Evolutionary conservation across 2,797 vertebrate species (phyloP).

Genomic region (Petrocephalus sullivani): DNA sequence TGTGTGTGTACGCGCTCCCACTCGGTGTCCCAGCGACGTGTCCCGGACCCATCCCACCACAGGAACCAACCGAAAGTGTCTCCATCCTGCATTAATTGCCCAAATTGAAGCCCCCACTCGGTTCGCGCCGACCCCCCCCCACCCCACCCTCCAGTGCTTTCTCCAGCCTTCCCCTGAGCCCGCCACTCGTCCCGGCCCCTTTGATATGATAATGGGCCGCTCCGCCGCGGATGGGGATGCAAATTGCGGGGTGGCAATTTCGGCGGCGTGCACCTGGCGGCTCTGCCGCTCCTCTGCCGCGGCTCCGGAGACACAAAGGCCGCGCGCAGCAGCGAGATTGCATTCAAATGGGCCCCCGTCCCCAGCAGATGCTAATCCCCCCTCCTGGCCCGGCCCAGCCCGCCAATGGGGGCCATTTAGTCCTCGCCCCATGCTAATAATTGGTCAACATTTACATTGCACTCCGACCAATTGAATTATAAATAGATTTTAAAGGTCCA

Average conservation of each 20-base stretch:
- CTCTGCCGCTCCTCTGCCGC: conserved; percentile 77
- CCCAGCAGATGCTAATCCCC: conserved; percentile 75
- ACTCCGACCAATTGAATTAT: conserved; percentile 54
- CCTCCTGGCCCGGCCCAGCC: conserved; percentile 72
- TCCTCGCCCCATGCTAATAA: conserved; percentile 65
- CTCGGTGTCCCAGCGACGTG: conserved; percentile 67
- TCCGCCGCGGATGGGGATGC: conserved; percentile 94
- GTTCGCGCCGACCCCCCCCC: conserved; percentile 33
- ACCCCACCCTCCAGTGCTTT: no score
- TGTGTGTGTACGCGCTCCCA: conserved; percentile 41
- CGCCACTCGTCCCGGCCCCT: conserved; percentile 90
- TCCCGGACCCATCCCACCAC: conserved; percentile 74
- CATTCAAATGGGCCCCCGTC: conserved; percentile 71
- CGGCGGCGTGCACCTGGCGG: conserved; percentile 94
- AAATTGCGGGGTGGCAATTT: conserved; percentile 91
- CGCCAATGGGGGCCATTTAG: conserved; percentile 61
- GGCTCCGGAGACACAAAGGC: conserved; percentile 71
- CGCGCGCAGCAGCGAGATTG: conserved; percentile 76
- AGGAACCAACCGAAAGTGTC: conserved; percentile 79
- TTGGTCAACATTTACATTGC: conserved; percentile 73
- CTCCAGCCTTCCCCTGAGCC: conserved; percentile 86
- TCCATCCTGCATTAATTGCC: conserved; percentile 99
- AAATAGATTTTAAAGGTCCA: conserved; percentile 33
- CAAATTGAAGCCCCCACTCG: conserved; percentile 78
- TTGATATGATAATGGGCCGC: conserved; percentile 99